These are phyloP conservation scores for Ips nitidus DNA, from an alignment of 1,140 invertebrate species.

Conservation along the genomic window DNA sequence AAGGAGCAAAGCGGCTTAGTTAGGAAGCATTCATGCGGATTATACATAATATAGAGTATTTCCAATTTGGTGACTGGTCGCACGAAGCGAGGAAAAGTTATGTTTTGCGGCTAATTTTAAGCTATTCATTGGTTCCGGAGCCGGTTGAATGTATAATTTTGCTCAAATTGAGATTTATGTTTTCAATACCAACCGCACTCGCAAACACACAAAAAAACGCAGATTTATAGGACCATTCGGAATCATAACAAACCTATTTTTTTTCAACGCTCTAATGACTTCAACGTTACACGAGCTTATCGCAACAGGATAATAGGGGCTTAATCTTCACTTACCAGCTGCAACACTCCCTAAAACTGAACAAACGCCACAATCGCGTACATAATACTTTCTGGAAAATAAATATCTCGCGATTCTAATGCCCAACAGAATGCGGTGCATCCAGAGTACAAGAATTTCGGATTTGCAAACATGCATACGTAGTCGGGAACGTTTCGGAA, in stretches of 20 bases:
- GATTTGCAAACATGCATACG: slow-evolving; percentile 33
- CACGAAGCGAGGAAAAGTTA: slow-evolving; percentile 30
- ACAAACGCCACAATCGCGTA: too few relatives aligned
- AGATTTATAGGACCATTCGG: too few relatives aligned
- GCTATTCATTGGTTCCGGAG: slow-evolving; percentile 28
- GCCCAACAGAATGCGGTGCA: slow-evolving; percentile 22
- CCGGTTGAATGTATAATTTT: slow-evolving; percentile 21
- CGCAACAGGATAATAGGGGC: too few relatives aligned
- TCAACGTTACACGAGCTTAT: too few relatives aligned
- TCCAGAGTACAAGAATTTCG: slow-evolving; percentile 26
- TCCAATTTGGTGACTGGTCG: slow-evolving; percentile 20
- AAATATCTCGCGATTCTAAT: slow-evolving; percentile 23
- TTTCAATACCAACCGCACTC: background rate
- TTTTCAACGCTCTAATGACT: too few relatives aligned
- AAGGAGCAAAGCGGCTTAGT: slow-evolving; percentile 9
- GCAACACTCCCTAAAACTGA: too few relatives aligned
- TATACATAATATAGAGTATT: slow-evolving; percentile 17
- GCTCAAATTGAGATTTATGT: slow-evolving; percentile 16
- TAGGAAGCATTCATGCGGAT: slow-evolving; percentile 21
- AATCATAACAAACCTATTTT: too few relatives aligned
- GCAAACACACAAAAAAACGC: too few relatives aligned
- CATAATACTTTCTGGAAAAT: background rate
- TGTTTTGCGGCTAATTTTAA: slow-evolving; percentile 33
- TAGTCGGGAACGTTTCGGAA: slow-evolving; percentile 15
- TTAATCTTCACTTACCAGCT: too few relatives aligned